Evolutionary conservation across 1,140 invertebrate genomes (phyloP), one percentile per base, ranked within the genome.

Genomic region (Drosophila grimshawi): DNA sequence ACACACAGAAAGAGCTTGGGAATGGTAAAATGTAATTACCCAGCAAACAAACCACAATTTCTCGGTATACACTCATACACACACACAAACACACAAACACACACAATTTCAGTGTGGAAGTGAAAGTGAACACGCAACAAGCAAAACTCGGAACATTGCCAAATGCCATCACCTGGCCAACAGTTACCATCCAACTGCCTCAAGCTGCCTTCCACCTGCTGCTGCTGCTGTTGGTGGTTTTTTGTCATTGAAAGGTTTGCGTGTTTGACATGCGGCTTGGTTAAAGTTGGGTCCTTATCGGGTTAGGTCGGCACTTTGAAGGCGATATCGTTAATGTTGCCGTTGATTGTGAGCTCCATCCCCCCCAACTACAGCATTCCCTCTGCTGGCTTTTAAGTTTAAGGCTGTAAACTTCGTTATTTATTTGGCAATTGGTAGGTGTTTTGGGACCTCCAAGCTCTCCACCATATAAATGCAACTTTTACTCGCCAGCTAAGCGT

Each of bases 41-140:
- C 88, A 81, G 83, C 85, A 88, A 88, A 88, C 83, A 88, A 88
- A 88, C 83, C 83, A 80, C 85, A 88, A 88, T 88, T 88, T 88
- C 85, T 88, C 85, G 83, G 80, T 88, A 83, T 80, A 80, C 72
- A 80, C 71, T 67, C 73, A 65, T 27, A 45, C 43, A 35, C 29
- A 57, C 51, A 73, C 78, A 73, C 27, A 45, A 35, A 35, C 29
- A 57, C 51, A 73, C 78, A 73, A 37, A 70, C 29, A 70, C 64
- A 68, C 30, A 30, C 41, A 19, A 19, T 10, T 10, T 2, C 39
- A 10, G 3, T 10, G 39, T 89, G 85, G 71, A 89, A 89, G 85
- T 89, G 85, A 89, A 89, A 89, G 85, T 89, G 85, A 80, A 89
- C 85, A 89, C 85, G 85, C 85, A 89, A 89, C 85, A 89, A 89